phyloP scores from a whole-genome alignment of 92 coral and sea anemone species.

The Palythoa caribaeorum region DNA sequence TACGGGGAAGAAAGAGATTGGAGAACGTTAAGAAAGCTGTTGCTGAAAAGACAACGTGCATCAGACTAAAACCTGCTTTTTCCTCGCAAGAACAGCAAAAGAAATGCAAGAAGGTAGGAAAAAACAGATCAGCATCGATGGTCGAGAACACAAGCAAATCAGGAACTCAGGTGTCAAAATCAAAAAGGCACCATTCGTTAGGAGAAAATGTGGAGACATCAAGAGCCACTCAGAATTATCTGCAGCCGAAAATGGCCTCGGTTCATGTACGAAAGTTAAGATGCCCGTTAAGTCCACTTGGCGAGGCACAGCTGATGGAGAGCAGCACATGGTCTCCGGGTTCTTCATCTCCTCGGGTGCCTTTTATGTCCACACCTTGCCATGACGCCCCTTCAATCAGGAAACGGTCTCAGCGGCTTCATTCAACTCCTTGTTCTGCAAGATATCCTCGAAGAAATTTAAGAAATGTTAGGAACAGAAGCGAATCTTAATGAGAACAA shows the following conservation, averaged over 20 bases:
- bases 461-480: constrained; percentile 1
- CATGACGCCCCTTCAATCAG: neutral
- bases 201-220: neutral
- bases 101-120: neutral
- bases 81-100: neutral
- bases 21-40: neutral
- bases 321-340: neutral
- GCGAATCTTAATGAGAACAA: neutral
- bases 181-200: constrained; percentile 6
- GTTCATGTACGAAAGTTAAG: neutral
- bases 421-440: neutral
- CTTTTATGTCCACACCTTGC: neutral
- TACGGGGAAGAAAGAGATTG: constrained; percentile 17
- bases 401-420: neutral
- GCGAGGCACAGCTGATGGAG: neutral
- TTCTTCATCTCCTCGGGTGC: neutral
- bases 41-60: neutral
- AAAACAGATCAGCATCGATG: neutral
- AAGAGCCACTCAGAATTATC: neutral
- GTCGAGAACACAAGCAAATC: constrained; percentile 4
- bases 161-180: neutral
- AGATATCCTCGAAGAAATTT: neutral
- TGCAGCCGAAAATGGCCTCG: neutral
- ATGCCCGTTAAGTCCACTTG: neutral
- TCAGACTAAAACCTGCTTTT: neutral